Conservation (phyloP, 1,140 invertebrate species). For the Neomicropteryx cornuta region DNA sequence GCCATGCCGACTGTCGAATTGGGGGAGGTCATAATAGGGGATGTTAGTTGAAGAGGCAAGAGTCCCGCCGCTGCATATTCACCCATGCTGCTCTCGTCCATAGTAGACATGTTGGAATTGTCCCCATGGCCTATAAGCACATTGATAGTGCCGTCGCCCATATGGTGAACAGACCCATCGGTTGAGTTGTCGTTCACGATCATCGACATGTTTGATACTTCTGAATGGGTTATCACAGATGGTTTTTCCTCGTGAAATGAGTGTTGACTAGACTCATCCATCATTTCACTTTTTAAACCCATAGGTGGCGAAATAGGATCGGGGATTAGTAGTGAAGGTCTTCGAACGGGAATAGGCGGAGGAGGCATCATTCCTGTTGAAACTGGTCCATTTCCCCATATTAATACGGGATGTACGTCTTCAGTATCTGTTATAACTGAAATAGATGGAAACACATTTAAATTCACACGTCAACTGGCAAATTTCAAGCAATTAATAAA, state of each 20-base stretch:
- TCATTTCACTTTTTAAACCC: conserved; percentile 54
- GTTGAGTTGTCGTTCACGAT: conserved; percentile 18
- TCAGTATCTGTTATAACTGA: conserved; percentile 16
- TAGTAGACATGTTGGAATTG: conserved; percentile 26
- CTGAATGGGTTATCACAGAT: conserved; percentile 15
- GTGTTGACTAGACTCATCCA: conserved; percentile 56
- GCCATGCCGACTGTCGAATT: no score
- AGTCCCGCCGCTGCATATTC: no score
- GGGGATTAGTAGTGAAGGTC: conserved; percentile 39
- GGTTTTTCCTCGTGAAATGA: conserved; percentile 23
- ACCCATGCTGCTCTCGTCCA: conserved; percentile 39
- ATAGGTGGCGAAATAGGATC: conserved; percentile 34
- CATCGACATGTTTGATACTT: conserved; percentile 11
- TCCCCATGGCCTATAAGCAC: conserved; percentile 18
- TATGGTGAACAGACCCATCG: conserved; percentile 13
- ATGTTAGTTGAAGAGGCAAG: no score
- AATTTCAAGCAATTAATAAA: neutral
- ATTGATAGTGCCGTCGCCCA: conserved; percentile 11
- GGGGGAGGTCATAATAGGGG: no score
- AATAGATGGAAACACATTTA: neutral
- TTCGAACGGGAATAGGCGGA: conserved; percentile 40
- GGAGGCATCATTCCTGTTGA: conserved; percentile 50
- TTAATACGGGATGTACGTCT: conserved; percentile 24
- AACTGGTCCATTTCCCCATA: conserved; percentile 39
- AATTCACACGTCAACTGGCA: neutral